Base-by-base conservation (phyloP, 2,113 vertebrate species). In the Gallinago undulata region DNA sequence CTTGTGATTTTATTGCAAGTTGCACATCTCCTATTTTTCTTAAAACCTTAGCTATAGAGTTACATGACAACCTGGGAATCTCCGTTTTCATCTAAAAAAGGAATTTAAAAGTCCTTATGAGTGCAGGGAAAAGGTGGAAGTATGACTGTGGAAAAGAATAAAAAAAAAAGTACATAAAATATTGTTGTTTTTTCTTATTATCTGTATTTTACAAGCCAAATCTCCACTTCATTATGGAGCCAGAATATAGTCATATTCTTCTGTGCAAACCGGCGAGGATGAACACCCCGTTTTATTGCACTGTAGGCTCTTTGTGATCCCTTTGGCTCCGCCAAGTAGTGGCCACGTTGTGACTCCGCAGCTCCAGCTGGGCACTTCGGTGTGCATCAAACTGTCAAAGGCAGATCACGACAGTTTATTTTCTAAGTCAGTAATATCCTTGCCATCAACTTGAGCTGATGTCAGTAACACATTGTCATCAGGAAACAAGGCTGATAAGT, bases 391-490 rank as follows among this genome's bases (percentile, higher is more conserved):
- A 55, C 18, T 63, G 35, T 72, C 60, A 89, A 62, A 79, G 48
- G 47, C 64, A 89, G 84, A 94, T 62, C 1, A 59, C 76, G n/a
- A 87, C 50, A 90, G 43, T 74, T 88, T 59, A 70, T 91, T 88
- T 96, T 90, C 82, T 89, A 90, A 88, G 83, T 62, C 0, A 1
- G 74, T 87, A 78, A 19, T 70, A 59, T 83, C 72, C 88, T 55
- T 93, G 31, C 64, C 75, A 91, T 64, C 93, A 81, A 21, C 47
- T 91, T 66, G n/a, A 83, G 85, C 75, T 96, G 78, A 95, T 77
- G 90, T 94, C 93, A 92, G 88, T 81, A 94, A 86, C 92, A 95
- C 90, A 60, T 2, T 94, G 90, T 94, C 90, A 93, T 90, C 76
- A 77, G 55, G 37, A 88, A 96, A 86, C 39, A 91, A 69, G 68